Evolutionary conservation across 2,113 vertebrate genomes (phyloP).

Genomic region (Odontesthes bonariensis): DNA sequence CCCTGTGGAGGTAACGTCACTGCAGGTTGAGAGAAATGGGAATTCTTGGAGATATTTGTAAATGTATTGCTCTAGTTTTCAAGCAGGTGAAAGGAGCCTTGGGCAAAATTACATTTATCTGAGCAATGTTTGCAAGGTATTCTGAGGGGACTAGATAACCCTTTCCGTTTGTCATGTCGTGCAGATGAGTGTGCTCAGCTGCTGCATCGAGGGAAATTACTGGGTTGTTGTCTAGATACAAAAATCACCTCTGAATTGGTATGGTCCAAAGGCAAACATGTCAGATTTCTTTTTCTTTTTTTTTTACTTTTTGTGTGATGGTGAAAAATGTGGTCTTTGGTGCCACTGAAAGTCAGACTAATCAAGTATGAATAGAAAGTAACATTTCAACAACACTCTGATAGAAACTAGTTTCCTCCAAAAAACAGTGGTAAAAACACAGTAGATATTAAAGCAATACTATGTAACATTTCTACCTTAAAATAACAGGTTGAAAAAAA

Average conservation of each 20-base stretch:
- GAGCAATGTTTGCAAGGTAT: constrained; percentile 72
- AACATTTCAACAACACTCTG: not conserved
- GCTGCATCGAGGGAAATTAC: constrained; percentile 78
- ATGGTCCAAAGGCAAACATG: constrained; percentile 69
- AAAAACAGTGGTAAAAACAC: not conserved
- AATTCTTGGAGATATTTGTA: constrained; percentile 72
- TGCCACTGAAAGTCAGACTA: constrained; percentile 47
- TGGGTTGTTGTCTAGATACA: constrained; percentile 75
- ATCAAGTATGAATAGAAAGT: constrained; percentile 29
- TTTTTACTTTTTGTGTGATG: not conserved
- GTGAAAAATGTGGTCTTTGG: constrained; percentile 24
- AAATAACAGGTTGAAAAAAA: too few relatives aligned
- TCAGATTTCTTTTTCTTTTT: constrained; percentile 23
- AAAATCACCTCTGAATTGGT: constrained; percentile 71
- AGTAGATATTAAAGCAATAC: not conserved
- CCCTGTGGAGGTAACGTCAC: constrained; percentile 61
- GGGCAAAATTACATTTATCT: constrained; percentile 84
- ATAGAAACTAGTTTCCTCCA: not conserved
- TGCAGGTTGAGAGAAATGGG: constrained; percentile 54
- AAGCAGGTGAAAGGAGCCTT: constrained; percentile 77
- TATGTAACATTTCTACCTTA: too few relatives aligned
- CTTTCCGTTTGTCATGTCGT: constrained; percentile 76
- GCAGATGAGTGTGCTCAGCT: constrained; percentile 75
- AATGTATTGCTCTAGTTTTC: constrained; percentile 80
- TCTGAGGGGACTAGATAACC: constrained; percentile 77